phyloP scores from a whole-genome alignment of 2,888 invertebrate species.

The Pheosia gnoma region DNA sequence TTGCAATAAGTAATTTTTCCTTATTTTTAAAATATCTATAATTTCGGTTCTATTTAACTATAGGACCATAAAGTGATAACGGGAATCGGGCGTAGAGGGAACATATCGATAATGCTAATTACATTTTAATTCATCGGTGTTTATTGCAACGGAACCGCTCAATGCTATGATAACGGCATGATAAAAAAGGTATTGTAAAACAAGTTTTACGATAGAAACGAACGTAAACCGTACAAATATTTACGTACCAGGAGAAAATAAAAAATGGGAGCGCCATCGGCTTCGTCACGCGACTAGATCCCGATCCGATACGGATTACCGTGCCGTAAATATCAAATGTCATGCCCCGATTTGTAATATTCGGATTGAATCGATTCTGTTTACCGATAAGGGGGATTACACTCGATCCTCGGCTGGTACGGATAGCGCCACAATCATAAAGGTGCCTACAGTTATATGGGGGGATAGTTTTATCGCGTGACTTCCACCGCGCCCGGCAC shows the following conservation, averaged over 20 bases:
- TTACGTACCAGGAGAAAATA: constrained; percentile 53
- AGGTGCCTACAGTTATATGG: constrained; percentile 65
- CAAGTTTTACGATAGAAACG: constrained; percentile 13
- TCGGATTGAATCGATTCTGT: constrained; percentile 79
- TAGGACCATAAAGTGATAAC: neutral
- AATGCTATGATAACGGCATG: neutral
- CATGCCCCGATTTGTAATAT: constrained; percentile 79
- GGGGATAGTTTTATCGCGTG: constrained; percentile 74
- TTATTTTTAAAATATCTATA: neutral
- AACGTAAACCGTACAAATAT: constrained; percentile 46
- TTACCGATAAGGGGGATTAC: constrained; percentile 79
- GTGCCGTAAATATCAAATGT: constrained; percentile 81
- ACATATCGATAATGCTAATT: no score
- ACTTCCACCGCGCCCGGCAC: constrained; percentile 58
- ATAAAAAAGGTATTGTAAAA: neutral
- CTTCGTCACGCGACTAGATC: constrained; percentile 74
- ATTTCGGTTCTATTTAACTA: neutral
- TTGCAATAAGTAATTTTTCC: neutral
- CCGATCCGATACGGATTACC: constrained; percentile 72
- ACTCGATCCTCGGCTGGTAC: constrained; percentile 75
- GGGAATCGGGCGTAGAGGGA: no score
- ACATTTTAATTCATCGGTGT: neutral
- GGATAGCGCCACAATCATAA: constrained; percentile 70
- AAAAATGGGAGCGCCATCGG: constrained; percentile 57
- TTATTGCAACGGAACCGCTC: neutral